These are phyloP conservation scores for Capitulum mitella DNA, from an alignment of 2,888 invertebrate species.

Conservation along the genomic window DNA sequence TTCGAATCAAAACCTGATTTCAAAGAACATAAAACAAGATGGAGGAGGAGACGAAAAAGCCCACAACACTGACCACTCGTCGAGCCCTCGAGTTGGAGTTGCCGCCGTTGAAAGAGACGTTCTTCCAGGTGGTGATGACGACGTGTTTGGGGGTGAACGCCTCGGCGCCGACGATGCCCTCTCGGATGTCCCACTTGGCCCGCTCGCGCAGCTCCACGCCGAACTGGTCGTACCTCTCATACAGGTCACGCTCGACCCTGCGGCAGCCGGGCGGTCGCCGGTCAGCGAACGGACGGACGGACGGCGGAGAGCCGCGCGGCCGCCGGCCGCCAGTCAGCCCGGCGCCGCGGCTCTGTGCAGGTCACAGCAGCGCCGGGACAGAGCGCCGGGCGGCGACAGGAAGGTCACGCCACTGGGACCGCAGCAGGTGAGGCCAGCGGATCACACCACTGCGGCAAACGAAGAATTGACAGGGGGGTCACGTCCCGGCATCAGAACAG, in stretches of 20 bases:
- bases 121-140: conserved; percentile 89
- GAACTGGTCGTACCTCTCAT: conserved; percentile 66
- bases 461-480: no score
- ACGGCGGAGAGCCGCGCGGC: no score
- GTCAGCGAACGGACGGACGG: no score
- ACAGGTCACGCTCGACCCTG: conserved; percentile 59
- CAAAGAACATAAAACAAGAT: no score
- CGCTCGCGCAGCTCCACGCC: conserved; percentile 80
- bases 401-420: no score
- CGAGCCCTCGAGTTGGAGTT: conserved; percentile 39
- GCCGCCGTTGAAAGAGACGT: conserved; percentile 86
- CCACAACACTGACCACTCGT: conserved; percentile 40
- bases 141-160: conserved; percentile 86
- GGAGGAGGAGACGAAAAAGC: no score
- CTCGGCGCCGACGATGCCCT: conserved; percentile 84
- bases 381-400: conserved; percentile 19
- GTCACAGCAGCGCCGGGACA: background rate
- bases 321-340: background rate
- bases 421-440: no score
- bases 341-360: no score
- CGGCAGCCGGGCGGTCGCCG: no score
- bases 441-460: no score
- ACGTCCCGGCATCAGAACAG: no score
- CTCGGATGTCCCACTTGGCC: conserved; percentile 76
- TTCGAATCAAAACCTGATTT: no score